Percentiles rank a stretch among this genome's conserved stretches.
Conservation (phyloP, 2,113 vertebrate genomes). For the Rousettus leschenaultii region DNA sequence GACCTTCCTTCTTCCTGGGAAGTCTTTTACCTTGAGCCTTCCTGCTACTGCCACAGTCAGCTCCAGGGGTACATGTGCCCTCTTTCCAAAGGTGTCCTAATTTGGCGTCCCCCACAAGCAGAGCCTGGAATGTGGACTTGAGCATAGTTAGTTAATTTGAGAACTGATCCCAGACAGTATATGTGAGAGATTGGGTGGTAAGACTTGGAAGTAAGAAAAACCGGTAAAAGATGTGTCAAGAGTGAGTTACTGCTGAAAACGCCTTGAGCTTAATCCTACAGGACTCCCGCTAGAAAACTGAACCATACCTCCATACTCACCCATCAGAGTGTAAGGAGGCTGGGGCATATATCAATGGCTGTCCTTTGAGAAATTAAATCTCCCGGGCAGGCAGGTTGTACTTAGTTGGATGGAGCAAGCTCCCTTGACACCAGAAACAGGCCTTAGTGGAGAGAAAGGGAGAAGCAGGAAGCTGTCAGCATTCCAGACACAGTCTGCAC, state of each 20-base stretch:
- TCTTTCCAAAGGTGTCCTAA: neutral
- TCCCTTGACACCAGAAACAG: neutral
- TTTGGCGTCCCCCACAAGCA: neutral
- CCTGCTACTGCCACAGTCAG: neutral
- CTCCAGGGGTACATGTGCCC: neutral
- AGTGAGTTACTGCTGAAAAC: neutral
- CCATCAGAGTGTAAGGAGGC: neutral
- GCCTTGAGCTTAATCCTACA: neutral
- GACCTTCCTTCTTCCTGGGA: neutral
- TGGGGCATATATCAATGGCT: neutral
- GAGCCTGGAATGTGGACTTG: neutral
- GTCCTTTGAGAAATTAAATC: neutral
- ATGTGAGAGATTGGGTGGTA: neutral
- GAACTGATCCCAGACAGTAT: neutral
- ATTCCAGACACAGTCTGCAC: neutral
- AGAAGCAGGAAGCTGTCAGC: neutral
- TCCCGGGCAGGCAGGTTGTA: neutral
- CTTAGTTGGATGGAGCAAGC: neutral
- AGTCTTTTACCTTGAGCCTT: neutral
- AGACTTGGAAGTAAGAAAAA: neutral
- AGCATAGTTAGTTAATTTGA: neutral
- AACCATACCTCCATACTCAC: neutral
- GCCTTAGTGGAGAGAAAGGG: neutral
- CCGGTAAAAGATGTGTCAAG: neutral
- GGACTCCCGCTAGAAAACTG: neutral